These are phyloP conservation scores for Lasius platythorax DNA, from an alignment of 2,888 invertebrate genomes.

Conservation along the genomic window DNA sequence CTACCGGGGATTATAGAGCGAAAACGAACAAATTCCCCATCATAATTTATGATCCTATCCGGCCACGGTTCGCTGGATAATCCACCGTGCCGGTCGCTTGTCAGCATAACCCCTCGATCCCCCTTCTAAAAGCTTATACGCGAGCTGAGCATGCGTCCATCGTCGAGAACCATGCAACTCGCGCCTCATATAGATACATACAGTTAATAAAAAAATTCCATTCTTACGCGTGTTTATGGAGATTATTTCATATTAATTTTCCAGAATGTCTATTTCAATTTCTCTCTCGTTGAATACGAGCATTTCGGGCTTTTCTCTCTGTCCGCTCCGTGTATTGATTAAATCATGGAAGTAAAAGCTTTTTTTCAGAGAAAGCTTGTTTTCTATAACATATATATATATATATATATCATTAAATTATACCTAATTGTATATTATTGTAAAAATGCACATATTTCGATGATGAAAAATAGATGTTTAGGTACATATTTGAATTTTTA, in stretches of 20 bases:
- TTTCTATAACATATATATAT: neutral
- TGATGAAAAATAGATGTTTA: neutral
- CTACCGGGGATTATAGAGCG: constrained; percentile 69
- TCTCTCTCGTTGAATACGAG: neutral
- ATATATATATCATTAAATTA: neutral
- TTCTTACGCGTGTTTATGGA: constrained; percentile 12
- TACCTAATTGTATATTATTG: neutral
- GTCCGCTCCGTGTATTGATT: neutral
- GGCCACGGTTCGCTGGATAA: constrained; percentile 72
- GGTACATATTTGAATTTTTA: neutral
- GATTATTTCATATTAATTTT: constrained; percentile 31
- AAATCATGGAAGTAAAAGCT: neutral
- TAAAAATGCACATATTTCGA: neutral
- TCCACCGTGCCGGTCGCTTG: constrained; percentile 70
- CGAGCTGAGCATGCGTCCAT: constrained; percentile 42
- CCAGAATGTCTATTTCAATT: constrained; percentile 10
- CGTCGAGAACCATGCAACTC: constrained; percentile 40
- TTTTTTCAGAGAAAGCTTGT: neutral
- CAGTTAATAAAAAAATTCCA: constrained; percentile 46
- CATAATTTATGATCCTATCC: constrained; percentile 76
- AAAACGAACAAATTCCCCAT: constrained; percentile 71
- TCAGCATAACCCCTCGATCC: constrained; percentile 62
- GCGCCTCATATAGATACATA: constrained; percentile 23
- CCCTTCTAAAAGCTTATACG: constrained; percentile 39
- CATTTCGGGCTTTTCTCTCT: neutral